Evolutionary conservation across 1,140 invertebrate species (phyloP), one percentile per base, ranked within the genome.

Genomic region (Vanessa atalanta): DNA sequence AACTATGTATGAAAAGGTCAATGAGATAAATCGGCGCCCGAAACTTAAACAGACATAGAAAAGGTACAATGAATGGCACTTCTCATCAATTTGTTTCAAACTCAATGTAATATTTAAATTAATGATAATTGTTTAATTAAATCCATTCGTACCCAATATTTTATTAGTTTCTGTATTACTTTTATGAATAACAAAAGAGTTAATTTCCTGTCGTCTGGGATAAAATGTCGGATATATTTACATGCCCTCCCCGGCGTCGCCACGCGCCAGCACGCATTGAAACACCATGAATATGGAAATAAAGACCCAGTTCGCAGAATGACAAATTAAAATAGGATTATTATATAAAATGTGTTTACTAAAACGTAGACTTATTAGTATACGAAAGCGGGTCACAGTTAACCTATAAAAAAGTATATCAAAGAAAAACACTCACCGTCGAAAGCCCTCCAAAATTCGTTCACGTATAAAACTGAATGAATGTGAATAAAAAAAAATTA

Each of bases 361-460:
- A 50, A 16, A 63, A 60, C n/a, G 26, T 2, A 9, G 37, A 43
- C 37, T n/a, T 26, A 50, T 20, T 47, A 13, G 31, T 20, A n/a
- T 57, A 50, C 16, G 50, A 43, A 72, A 71, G 48, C n/a, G 51
- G n/a, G 16, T 31, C 23, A 26, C 50, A 43, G 50, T n/a, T 73
- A 70, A 70, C 65, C 65, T 61, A 64, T 48, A 57, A 64, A 64
- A 9, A 16, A 31, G 50, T 37, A 16, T 47, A 61, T 37, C 15
- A 63, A 69, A 53, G 23, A 14, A 47, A 61, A 20, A 55, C 13
- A 75, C 82, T 78, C 65, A 84, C 82, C 79, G 70, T 82, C 77
- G 69, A 75, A 82, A 80, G 72, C 76, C 77, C 78, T 80, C 79
- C 80, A 79, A 79, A 69, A 82, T 78, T 80, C 67, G 74, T 69